Base-by-base conservation (phyloP, 2,113 vertebrate species). In the Platysteira castanea region DNA sequence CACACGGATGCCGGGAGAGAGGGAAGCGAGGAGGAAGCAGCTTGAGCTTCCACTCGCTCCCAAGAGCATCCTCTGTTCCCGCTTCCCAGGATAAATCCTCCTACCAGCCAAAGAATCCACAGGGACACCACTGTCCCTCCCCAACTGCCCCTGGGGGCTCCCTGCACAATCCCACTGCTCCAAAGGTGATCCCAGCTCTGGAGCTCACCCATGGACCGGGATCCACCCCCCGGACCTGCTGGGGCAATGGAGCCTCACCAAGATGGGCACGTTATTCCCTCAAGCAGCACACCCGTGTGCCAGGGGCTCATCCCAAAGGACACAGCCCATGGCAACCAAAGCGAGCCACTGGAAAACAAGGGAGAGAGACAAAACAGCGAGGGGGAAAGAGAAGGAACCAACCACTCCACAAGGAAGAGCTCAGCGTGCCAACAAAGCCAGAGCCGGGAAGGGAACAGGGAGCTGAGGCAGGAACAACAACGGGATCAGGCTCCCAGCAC, bases 181-280 rank as follows among this genome's bases (percentile, higher is more conserved):
- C 7, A 1, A 60, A 37, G 42, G 33, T 26, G 44, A 68, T n/a
- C 54, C 87, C 24, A 13, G 22, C 71, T 44, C 89, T 3, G 1
- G 75, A 37, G 37, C 42, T 23, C 64, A 15, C 5, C 33, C 50
- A 1, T 0, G 4, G 49, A 21, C 11, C 0, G 0, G 14, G 50
- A 27, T 35, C 59, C 57, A 10, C 9, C 49, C 49, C 60, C 39
- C 5, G 47, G 56, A 53, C 4, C 3, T 0, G 15, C 3, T 4
- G 49, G 46, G 2, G 2, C 33, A 33, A 67, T 0, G 2, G 17
- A 64, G 64, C 68, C n/a, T 22, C 0, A 0, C 31, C 2, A 10
- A 24, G 84, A 53, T 1, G 49, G 47, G 20, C 10, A 2, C 1
- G 0, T 8, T 14, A 47, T 20, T 47, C 15, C 81, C 41, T 15